These are phyloP conservation scores for Colossoma macropomum DNA, from an alignment of 2,113 vertebrate species.

Conservation along the genomic window DNA sequence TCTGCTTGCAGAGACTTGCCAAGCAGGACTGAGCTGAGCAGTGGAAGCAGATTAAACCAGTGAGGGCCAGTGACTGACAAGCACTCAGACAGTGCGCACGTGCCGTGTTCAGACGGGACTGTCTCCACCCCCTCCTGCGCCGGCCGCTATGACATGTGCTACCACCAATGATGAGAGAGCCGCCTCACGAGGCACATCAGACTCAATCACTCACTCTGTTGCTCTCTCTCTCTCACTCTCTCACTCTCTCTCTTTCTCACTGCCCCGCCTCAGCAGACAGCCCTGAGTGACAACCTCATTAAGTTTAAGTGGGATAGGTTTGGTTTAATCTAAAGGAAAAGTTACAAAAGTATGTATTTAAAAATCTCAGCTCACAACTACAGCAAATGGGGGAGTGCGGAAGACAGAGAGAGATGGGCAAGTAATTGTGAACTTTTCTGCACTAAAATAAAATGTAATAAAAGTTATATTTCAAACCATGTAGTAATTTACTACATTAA, in stretches of 20 bases:
- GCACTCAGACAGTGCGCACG: neutral
- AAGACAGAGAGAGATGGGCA: neutral
- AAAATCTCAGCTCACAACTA: neutral
- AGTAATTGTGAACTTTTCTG: neutral
- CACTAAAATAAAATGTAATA: no score
- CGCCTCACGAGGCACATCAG: neutral
- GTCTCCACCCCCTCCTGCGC: neutral
- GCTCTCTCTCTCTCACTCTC: neutral
- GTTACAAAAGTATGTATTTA: neutral
- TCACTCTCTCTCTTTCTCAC: neutral
- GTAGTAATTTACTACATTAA: no score
- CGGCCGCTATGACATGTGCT: neutral
- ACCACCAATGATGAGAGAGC: neutral
- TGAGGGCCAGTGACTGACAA: neutral
- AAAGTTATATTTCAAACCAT: no score
- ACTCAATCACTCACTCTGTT: neutral
- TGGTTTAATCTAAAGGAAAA: neutral
- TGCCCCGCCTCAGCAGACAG: neutral
- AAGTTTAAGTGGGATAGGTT: constrained; percentile 1
- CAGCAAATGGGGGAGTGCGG: neutral
- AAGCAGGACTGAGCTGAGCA: neutral
- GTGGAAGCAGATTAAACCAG: neutral
- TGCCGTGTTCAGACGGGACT: neutral
- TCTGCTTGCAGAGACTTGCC: neutral
- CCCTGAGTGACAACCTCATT: constrained; percentile 18